Percentiles rank a stretch among this genome's conserved stretches.
Evolutionary conservation across 2,113 vertebrate species (phyloP).

Genomic region (Stegastes partitus): DNA sequence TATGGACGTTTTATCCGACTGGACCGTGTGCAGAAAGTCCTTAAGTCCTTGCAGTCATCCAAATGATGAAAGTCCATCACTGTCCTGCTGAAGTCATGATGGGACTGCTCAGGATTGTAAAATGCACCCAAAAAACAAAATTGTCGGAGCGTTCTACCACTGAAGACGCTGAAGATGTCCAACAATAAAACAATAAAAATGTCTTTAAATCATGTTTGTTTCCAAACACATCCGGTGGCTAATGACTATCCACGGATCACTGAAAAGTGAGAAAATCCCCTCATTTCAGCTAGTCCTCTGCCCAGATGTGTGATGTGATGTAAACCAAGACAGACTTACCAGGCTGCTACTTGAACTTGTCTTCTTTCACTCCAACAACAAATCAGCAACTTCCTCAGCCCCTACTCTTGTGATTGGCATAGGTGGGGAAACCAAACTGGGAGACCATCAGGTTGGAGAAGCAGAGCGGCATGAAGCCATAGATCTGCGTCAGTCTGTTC

Average conservation of each 20-base stretch:
- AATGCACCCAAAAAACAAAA: background rate
- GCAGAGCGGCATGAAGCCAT: constrained; percentile 91
- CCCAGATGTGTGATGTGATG: too few species aligned
- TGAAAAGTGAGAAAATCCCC: background rate
- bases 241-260: background rate
- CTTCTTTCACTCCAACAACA: background rate
- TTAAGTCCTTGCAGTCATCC: constrained; percentile 3
- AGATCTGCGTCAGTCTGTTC: constrained; percentile 90
- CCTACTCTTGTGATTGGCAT: constrained; percentile 93
- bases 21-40: background rate
- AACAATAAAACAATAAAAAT: background rate
- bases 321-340: constrained; percentile 29
- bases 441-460: constrained; percentile 96
- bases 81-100: background rate
- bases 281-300: background rate
- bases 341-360: background rate
- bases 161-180: background rate
- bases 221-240: background rate
- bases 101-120: constrained; percentile 1
- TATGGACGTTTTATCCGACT: background rate
- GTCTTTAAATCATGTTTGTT: background rate
- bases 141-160: background rate
- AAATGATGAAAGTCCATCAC: background rate
- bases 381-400: constrained; percentile 49
- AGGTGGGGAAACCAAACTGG: constrained; percentile 96